phyloP scores from a whole-genome alignment of 2,113 vertebrate genomes.

The Scortum barcoo region DNA sequence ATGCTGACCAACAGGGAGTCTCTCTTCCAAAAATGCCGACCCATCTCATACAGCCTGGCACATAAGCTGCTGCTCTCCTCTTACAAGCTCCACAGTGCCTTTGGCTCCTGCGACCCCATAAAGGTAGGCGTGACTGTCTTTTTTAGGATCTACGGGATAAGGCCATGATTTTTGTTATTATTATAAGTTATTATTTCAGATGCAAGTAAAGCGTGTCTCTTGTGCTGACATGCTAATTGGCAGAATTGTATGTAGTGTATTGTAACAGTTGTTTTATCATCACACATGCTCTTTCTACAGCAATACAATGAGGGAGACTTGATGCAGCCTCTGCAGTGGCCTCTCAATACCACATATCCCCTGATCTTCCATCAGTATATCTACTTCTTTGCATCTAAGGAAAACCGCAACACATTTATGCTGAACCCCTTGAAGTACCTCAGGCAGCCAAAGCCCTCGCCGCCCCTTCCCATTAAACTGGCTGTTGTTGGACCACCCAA shows the following conservation, averaged over 20 bases:
- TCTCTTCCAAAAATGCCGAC: slow-evolving; percentile 92
- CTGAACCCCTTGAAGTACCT: slow-evolving; percentile 94
- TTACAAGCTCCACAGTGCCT: slow-evolving; percentile 90
- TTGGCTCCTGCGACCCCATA: slow-evolving; percentile 92
- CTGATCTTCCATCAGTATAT: slow-evolving; percentile 91
- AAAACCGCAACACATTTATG: slow-evolving; percentile 90
- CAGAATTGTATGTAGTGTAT: neutral
- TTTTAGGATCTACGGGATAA: neutral
- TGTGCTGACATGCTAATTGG: neutral
- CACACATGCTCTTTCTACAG: slow-evolving; percentile 31
- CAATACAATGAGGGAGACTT: slow-evolving; percentile 89
- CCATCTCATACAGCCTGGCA: slow-evolving; percentile 84
- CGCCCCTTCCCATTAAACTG: slow-evolving; percentile 88
- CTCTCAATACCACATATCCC: slow-evolving; percentile 80
- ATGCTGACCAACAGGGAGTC: slow-evolving; percentile 89
- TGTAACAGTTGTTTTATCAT: slow-evolving; percentile 1
- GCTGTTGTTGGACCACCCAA: slow-evolving; percentile 92
- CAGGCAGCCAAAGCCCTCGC: slow-evolving; percentile 87
- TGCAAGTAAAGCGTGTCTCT: neutral
- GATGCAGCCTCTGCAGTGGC: slow-evolving; percentile 86
- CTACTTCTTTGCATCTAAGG: slow-evolving; percentile 93
- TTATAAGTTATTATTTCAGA: neutral
- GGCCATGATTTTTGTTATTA: neutral
- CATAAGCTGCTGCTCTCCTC: slow-evolving; percentile 86
- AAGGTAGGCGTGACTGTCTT: slow-evolving; percentile 82